Base-by-base conservation (phyloP, 2,888 invertebrate species). In the Drosophila paranaensis region DNA sequence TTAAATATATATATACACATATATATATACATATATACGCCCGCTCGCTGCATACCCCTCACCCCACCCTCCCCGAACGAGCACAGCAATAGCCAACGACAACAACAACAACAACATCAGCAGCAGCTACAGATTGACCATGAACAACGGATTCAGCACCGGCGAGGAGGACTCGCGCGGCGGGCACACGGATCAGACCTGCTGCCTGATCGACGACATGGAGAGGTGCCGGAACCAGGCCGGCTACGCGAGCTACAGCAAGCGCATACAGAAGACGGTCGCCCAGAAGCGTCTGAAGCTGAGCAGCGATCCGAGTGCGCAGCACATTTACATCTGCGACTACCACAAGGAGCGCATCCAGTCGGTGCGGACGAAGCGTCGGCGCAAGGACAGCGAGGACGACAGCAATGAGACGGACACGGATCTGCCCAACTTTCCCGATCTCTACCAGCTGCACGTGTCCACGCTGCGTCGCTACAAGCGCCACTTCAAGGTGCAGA, bases 251-350 rank as follows among this genome's bases (percentile, higher is more conserved):
- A 97, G 98, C 51, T 99, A 98, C 93, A 98, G 97, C 93, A 98
- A 99, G 93, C 95, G 98, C 82, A 98, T 99, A 89, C 98, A 98
- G 93, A 98, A 98, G 93, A 98, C 97, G 65, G 98, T 98, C 40
- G 96, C 97, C 60, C 98, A 98, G 91, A 95, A 97, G 90, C 95
- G 97, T 89, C 95, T 99, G 46, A 97, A 97, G 92, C 95, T 99
- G 46, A 96, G 95, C 92, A 95, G 97, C 84, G 98, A 98, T 93
- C 95, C 94, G 81, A 94, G 94, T 91, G 98, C 97, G 43, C 95
- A 97, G 85, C 98, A 99, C 92, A 97, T 97, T 86, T 98, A 99
- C 92, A 99, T 99, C 89, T 99, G 99, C 93, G 99, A 99, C 92
- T 96, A 96, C 91, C 99, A 99, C 93, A 99, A 99, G 93, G 96